Evolutionary conservation across 2,888 invertebrate genomes (phyloP).

Genomic region (Priocnemis perturbator): DNA sequence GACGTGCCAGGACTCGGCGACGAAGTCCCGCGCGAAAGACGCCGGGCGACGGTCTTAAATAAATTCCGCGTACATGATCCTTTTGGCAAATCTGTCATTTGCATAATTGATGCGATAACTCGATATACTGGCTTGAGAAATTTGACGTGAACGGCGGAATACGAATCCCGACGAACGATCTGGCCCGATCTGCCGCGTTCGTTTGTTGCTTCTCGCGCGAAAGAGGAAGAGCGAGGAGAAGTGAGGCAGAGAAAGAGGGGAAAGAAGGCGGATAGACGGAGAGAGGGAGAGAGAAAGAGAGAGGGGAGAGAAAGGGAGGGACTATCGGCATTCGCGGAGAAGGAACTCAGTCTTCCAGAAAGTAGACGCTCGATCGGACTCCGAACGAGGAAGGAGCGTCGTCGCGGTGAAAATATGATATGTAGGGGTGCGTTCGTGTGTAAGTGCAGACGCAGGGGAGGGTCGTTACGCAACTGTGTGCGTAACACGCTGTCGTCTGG

Average conservation of each 20-base stretch:
- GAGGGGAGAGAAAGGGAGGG: background rate
- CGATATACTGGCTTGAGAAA: conserved; percentile 31
- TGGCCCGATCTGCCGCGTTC: conserved; percentile 12
- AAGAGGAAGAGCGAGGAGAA: conserved; percentile 5
- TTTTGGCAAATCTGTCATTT: conserved; percentile 59
- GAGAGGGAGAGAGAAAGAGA: background rate
- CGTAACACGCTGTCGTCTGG: too few relatives aligned
- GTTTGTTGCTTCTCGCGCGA: background rate
- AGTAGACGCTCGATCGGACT: conserved; percentile 33
- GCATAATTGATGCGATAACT: conserved; percentile 65
- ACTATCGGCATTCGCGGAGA: conserved; percentile 9
- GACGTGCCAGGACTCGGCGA: conserved; percentile 65
- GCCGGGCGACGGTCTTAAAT: conserved; percentile 50
- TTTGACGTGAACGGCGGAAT: background rate
- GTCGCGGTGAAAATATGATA: conserved; percentile 26
- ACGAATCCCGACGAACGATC: background rate
- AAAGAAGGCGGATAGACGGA: too few relatives aligned
- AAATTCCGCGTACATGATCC: conserved; percentile 61
- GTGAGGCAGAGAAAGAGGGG: background rate
- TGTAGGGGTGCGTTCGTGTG: conserved; percentile 6
- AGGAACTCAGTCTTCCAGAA: conserved; percentile 32
- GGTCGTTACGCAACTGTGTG: too few relatives aligned
- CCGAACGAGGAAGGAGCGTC: conserved; percentile 21
- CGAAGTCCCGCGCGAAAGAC: conserved; percentile 11
- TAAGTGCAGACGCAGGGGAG: too few relatives aligned